Evolutionary conservation across 2,888 invertebrate genomes (phyloP), one percentile per base, ranked within the genome.

Genomic region (Protophormia terraenovae): DNA sequence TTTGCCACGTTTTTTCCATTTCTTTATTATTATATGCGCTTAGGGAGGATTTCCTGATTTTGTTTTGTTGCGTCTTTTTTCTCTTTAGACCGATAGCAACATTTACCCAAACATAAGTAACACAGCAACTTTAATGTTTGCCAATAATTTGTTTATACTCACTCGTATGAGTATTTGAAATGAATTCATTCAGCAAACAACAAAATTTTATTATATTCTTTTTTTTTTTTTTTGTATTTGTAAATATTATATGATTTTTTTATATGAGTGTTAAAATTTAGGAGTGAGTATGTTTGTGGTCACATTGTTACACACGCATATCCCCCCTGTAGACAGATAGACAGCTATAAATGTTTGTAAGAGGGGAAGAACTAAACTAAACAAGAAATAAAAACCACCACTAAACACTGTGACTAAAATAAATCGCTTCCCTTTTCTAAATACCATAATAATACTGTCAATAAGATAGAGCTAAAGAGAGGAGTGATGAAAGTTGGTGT

Each of bases 111-210:
- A 27, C 66, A 14, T 38, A 27, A 2, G n/a, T 38, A 47, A 22
- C 62, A n/a, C n/a, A n/a, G n/a, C 32, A 4, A 62, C 58, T 16
- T 45, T 47, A 79, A 75, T 79, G 58, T 76, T 80, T 84, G 84
- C 75, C 75, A 69, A 80, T 80, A 76, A 80, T 80, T 84, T 80
- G 80, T 72, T 84, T 72, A 58, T 71, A 41, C 35, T 60, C 66
- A 41, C 35, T 60, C 66, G 24, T 38, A 60, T 38, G 22, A 62
- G 24, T 73, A 69, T 53, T 78, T 69, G 32, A n/a, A n/a, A n/a
- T n/a, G n/a, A n/a, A 50, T 50, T 38, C 29, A n/a, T 62, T 62
- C 53, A 35, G 12, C 14, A 62, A 64, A n/a, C 14, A 62, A 64
- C 32, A 14, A n/a, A 69, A 12, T 66, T 24, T 47, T n/a, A 41